Percentiles rank a stretch among this genome's conserved stretches.
These are phyloP conservation scores for Cephonodes hylas DNA, from an alignment of 2,888 invertebrate genomes.

Conservation along the genomic window DNA sequence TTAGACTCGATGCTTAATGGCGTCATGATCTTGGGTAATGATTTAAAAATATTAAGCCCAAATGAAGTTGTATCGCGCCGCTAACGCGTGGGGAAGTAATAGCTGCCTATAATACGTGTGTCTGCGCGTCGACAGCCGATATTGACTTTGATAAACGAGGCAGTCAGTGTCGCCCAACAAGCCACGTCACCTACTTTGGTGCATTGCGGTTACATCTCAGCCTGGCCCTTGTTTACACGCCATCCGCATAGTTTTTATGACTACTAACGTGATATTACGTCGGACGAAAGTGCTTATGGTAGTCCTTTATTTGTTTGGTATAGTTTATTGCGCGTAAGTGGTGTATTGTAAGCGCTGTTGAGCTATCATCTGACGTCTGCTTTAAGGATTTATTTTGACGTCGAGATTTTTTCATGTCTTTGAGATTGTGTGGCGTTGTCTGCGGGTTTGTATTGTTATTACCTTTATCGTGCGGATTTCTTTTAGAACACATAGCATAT, in stretches of 20 bases:
- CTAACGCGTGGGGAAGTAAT: slow-evolving; percentile 58
- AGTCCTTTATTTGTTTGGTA: slow-evolving; percentile 67
- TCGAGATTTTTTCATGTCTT: slow-evolving; percentile 16
- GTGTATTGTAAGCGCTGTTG: slow-evolving; percentile 47
- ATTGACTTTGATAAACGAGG: slow-evolving; percentile 80
- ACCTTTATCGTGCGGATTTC: not conserved
- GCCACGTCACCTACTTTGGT: slow-evolving; percentile 77
- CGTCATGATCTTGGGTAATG: not conserved
- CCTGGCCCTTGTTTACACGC: slow-evolving; percentile 72
- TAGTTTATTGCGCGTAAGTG: slow-evolving; percentile 61
- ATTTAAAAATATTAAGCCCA: slow-evolving; percentile 10
- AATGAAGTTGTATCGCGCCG: slow-evolving; percentile 20
- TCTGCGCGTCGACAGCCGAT: slow-evolving; percentile 70
- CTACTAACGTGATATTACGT: slow-evolving; percentile 67
- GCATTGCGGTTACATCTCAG: slow-evolving; percentile 73
- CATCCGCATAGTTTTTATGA: slow-evolving; percentile 72
- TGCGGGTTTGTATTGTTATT: slow-evolving; percentile 16
- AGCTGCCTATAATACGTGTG: slow-evolving; percentile 56
- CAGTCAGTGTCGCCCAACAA: slow-evolving; percentile 71
- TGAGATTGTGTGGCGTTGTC: slow-evolving; percentile 18
- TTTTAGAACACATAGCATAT: too few species aligned
- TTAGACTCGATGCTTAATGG: not conserved
- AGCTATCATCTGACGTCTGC: slow-evolving; percentile 37
- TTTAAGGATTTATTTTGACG: slow-evolving; percentile 29
- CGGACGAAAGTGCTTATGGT: slow-evolving; percentile 58